Evolutionary conservation across 2,797 vertebrate species (phyloP).

Genomic region (Coreius guichenoti): DNA sequence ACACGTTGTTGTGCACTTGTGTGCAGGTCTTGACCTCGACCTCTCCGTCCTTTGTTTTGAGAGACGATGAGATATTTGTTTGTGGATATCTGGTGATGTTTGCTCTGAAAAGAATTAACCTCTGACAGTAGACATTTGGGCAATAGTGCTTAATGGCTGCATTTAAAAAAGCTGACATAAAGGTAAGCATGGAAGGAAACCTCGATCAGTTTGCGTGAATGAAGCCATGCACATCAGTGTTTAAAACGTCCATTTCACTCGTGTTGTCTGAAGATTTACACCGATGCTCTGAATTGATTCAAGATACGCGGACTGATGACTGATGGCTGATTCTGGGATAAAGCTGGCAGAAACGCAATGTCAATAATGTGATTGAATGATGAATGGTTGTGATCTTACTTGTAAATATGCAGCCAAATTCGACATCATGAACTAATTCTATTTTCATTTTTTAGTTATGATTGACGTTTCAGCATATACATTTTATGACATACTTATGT

Average conservation of each 20-base stretch:
- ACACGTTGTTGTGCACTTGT: neutral
- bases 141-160: constrained; percentile 33
- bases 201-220: constrained; percentile 6
- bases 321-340: constrained; percentile 17
- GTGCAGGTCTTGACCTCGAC: constrained; percentile 46
- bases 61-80: constrained; percentile 41
- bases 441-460: rapidly evolving
- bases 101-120: constrained; percentile 35
- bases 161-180: constrained; percentile 31
- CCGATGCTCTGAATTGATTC: constrained; percentile 30
- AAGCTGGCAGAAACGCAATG: constrained; percentile 7
- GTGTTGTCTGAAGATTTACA: constrained; percentile 16
- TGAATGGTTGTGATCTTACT: neutral
- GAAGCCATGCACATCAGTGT: constrained; percentile 15
- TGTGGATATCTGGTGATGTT: constrained; percentile 30
- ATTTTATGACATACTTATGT: neutral
- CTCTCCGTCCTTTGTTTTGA: constrained; percentile 31
- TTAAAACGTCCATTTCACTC: constrained; percentile 14
- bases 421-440: neutral
- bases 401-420: neutral
- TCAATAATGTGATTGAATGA: constrained; percentile 11
- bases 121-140: constrained; percentile 26
- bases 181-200: neutral
- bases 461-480: neutral
- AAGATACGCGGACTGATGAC: constrained; percentile 8